Percentiles rank a stretch among this genome's conserved stretches.
Conservation (phyloP, 2,113 vertebrate genomes). For the Propithecus coquereli region DNA sequence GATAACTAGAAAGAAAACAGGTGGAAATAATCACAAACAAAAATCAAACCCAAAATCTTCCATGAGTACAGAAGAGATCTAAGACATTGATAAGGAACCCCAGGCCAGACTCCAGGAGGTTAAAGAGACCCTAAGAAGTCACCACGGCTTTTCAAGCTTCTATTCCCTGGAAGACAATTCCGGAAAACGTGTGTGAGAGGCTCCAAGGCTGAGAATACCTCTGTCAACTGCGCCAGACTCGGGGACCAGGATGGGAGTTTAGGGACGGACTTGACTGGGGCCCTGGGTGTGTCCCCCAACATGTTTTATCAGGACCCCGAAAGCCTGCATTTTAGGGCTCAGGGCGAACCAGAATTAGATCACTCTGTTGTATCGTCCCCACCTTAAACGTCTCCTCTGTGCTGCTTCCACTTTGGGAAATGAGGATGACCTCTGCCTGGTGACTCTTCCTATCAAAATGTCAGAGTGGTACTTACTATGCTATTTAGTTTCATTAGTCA, state of each 20-base stretch:
- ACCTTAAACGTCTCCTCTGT: not conserved
- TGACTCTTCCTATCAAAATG: not conserved
- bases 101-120: rapidly evolving
- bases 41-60: not conserved
- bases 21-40: not conserved
- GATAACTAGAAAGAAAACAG: not conserved
- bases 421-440: not conserved
- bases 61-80: not conserved
- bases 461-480: conserved; percentile 29
- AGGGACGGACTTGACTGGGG: not conserved
- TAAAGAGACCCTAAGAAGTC: rapidly evolving
- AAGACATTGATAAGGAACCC: not conserved
- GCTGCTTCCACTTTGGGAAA: not conserved
- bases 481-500: conserved; percentile 48
- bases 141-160: not conserved
- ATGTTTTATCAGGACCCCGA: not conserved
- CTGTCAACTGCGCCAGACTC: rapidly evolving
- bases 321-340: not conserved
- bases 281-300: rapidly evolving
- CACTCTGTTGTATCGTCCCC: rapidly evolving
- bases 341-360: not conserved
- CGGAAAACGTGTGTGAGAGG: rapidly evolving
- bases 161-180: not conserved
- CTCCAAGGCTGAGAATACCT: not conserved
- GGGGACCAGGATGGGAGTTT: too few species aligned